Conservation (phyloP, 2,113 vertebrate genomes). For the Hyaena hyaena region DNA sequence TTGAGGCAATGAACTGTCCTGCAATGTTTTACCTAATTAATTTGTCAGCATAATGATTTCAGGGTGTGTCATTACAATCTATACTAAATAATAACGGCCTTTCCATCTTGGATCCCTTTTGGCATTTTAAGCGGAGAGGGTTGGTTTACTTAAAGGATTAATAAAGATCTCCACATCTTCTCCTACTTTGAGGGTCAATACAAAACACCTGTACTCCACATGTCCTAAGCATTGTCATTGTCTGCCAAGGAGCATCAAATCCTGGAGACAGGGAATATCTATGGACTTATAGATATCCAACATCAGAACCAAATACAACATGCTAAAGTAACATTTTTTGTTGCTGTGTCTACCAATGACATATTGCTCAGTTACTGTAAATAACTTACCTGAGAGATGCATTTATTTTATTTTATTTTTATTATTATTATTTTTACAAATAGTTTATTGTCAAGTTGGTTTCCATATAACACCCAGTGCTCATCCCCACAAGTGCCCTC, state of each 20-base stretch:
- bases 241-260: background rate
- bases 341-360: background rate
- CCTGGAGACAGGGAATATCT: background rate
- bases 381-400: background rate
- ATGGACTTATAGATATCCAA: background rate
- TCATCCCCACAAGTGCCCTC: too few relatives aligned
- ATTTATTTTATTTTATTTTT: background rate
- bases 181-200: background rate
- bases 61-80: background rate
- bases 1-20: background rate
- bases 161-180: background rate
- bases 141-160: conserved; percentile 22
- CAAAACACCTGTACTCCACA: background rate
- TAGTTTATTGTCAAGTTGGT: too few relatives aligned
- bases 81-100: background rate
- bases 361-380: background rate
- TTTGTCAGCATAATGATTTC: background rate
- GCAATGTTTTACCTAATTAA: background rate
- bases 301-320: background rate
- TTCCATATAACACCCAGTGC: too few relatives aligned
- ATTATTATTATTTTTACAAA: too few relatives aligned
- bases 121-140: background rate
- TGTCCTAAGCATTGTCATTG: background rate
- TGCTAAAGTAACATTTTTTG: background rate
- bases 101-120: background rate